Evolutionary conservation across 1,140 invertebrate genomes (phyloP).

Genomic region (Melanaphis sacchari): DNA sequence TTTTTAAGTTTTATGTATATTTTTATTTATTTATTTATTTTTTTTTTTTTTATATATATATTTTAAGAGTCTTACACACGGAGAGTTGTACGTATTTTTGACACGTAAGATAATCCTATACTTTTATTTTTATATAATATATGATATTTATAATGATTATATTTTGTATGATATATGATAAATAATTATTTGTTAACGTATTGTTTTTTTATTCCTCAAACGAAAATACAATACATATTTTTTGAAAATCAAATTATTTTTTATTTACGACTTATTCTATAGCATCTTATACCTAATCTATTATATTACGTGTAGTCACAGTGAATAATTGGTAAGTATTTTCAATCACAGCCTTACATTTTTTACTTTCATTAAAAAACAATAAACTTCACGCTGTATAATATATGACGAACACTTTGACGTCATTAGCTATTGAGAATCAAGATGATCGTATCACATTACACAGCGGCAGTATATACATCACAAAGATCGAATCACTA

Average conservation of each 20-base stretch:
- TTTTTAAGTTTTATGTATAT: slow-evolving; percentile 21
- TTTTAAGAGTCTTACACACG: background rate
- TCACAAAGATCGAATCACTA: background rate
- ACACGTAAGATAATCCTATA: background rate
- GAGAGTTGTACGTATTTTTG: too few relatives aligned
- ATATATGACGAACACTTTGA: background rate
- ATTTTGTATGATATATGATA: slow-evolving; percentile 5
- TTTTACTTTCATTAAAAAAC: background rate
- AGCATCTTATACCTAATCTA: background rate
- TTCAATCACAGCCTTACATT: background rate
- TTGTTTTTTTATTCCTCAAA: background rate
- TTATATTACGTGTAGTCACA: background rate
- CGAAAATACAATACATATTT: background rate
- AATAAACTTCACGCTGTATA: background rate
- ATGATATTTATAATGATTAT: background rate
- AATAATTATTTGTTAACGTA: slow-evolving; percentile 17
- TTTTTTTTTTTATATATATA: background rate
- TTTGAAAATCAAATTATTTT: background rate
- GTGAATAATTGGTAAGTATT: background rate
- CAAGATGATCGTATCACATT: background rate
- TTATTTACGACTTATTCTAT: background rate
- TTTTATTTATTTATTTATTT: too few relatives aligned
- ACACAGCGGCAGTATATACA: background rate
- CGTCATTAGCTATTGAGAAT: background rate
- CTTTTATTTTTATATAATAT: background rate